phyloP scores from a whole-genome alignment of 1,140 invertebrate species.

The Leucophenga varia region DNA sequence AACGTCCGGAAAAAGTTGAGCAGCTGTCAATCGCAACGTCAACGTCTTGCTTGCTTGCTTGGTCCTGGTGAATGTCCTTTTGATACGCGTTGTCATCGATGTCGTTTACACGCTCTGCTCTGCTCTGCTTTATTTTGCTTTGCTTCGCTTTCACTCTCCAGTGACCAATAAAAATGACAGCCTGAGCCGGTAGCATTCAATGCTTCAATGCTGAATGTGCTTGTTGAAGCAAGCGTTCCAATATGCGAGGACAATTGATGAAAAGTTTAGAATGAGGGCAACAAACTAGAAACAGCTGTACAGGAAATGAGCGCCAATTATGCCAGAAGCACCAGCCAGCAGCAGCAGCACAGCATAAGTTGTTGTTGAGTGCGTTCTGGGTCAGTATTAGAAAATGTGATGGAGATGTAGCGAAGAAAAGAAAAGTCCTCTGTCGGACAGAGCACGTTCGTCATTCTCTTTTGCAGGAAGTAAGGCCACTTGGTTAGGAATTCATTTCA shows the following conservation, averaged over 20 bases:
- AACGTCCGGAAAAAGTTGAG: constrained; percentile 24
- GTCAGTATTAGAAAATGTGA: too few species aligned
- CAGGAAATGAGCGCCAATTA: constrained; percentile 55
- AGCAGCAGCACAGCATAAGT: constrained; percentile 18
- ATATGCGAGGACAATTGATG: too few species aligned
- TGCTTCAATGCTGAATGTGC: too few species aligned
- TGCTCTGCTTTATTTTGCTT: neutral
- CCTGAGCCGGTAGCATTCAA: too few species aligned
- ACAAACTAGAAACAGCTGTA: constrained; percentile 30
- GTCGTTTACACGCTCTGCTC: neutral
- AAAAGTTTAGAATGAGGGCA: too few species aligned
- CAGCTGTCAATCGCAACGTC: constrained; percentile 45
- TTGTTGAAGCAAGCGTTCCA: too few species aligned
- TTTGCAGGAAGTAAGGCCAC: neutral
- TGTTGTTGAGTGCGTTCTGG: neutral
- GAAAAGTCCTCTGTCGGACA: constrained; percentile 35
- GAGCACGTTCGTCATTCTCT: neutral
- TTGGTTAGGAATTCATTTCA: constrained; percentile 43
- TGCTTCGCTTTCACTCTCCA: constrained; percentile 32
- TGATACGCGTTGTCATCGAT: too few species aligned
- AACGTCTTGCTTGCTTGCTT: neutral
- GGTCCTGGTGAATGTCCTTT: too few species aligned
- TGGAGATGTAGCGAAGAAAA: too few species aligned
- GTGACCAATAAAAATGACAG: constrained; percentile 46
- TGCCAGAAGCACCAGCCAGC: constrained; percentile 44